Conservation (phyloP, 1,140 invertebrate species). For the Lucilia sericata region DNA sequence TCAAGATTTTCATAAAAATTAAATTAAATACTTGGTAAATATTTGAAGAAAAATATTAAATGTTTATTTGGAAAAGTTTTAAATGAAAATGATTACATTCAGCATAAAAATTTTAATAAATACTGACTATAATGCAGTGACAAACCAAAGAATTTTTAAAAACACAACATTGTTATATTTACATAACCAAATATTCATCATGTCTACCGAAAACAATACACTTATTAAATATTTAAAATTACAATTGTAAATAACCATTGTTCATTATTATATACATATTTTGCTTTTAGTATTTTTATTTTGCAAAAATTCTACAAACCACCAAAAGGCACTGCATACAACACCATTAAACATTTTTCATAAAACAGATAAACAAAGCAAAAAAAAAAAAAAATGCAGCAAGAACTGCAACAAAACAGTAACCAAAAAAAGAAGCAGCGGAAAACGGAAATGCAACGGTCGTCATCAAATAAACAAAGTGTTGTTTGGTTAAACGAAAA, state of each 20-base stretch:
- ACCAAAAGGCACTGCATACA: constrained; percentile 23
- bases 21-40: too few relatives aligned
- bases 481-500: constrained; percentile 20
- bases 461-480: constrained; percentile 39
- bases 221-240: background rate
- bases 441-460: constrained; percentile 36
- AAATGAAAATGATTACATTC: too few relatives aligned
- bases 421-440: background rate
- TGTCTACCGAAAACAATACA: too few relatives aligned
- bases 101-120: too few relatives aligned
- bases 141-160: too few relatives aligned
- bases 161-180: too few relatives aligned
- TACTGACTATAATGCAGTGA: too few relatives aligned
- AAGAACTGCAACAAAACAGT: constrained; percentile 21
- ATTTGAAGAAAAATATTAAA: too few relatives aligned
- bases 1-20: too few relatives aligned
- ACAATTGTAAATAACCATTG: background rate
- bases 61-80: too few relatives aligned
- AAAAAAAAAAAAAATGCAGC: background rate
- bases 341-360: constrained; percentile 5
- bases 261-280: background rate
- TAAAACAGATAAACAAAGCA: background rate
- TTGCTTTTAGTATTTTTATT: background rate
- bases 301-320: constrained; percentile 3
- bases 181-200: too few relatives aligned